These are phyloP conservation scores for Zelleria hepariella DNA, from an alignment of 2,888 invertebrate species.

Conservation along the genomic window DNA sequence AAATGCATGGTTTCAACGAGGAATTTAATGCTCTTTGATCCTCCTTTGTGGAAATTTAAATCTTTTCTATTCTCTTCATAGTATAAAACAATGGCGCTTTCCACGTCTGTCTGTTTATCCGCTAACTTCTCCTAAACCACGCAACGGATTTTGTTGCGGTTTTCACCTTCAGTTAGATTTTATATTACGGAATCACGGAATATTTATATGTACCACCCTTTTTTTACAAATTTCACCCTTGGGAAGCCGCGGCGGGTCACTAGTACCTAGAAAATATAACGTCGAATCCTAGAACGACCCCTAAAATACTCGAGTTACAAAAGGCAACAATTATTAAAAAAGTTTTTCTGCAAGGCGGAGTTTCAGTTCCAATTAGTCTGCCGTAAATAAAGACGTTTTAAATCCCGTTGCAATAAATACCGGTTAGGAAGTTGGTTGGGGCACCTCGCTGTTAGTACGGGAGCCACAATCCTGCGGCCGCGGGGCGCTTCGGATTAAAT, in stretches of 20 bases:
- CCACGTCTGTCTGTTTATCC: too few relatives aligned
- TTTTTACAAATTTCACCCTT: too few relatives aligned
- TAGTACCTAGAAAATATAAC: too few relatives aligned
- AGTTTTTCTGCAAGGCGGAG: background rate
- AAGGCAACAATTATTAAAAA: background rate
- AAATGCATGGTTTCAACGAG: background rate
- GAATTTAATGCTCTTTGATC: background rate
- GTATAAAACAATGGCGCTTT: too few relatives aligned
- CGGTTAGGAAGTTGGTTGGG: background rate
- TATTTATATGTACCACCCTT: too few relatives aligned
- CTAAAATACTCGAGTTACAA: background rate
- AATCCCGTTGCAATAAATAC: slow-evolving; percentile 20
- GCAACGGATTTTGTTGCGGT: too few relatives aligned
- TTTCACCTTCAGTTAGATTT: too few relatives aligned
- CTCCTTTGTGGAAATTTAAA: background rate
- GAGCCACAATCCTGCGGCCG: slow-evolving; percentile 27
- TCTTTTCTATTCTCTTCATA: too few relatives aligned
- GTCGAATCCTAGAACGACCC: background rate
- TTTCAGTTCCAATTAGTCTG: background rate
- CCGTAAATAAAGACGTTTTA: slow-evolving; percentile 26
- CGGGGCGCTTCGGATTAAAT: slow-evolving; percentile 39
- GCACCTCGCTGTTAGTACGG: background rate
- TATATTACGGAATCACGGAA: too few relatives aligned
- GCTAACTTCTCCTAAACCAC: too few relatives aligned
- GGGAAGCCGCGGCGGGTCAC: too few relatives aligned